phyloP scores from a whole-genome alignment of 2,888 invertebrate species.

The Sisyra terminalis region DNA sequence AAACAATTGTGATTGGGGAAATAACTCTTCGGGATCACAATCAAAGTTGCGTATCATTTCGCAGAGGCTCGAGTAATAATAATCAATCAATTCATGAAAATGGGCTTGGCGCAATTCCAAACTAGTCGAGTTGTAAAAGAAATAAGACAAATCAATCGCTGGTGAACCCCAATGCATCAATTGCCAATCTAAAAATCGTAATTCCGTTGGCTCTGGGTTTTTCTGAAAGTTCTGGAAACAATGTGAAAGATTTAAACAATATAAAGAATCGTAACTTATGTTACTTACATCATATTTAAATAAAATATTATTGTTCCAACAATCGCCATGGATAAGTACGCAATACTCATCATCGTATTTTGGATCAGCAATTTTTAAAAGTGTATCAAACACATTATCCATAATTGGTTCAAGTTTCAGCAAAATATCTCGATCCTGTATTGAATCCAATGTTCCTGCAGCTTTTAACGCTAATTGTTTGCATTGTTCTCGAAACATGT shows the following conservation, averaged over 20 bases:
- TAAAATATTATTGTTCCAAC: constrained; percentile 21
- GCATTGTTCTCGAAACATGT: neutral
- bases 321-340: constrained; percentile 18
- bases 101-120: constrained; percentile 17
- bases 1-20: constrained; percentile 17
- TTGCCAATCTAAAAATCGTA: constrained; percentile 19
- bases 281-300: constrained; percentile 18
- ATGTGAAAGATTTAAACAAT: neutral
- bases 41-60: constrained; percentile 15
- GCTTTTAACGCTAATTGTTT: neutral
- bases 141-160: constrained; percentile 20
- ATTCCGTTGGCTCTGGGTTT: constrained; percentile 14
- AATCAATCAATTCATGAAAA: constrained; percentile 17
- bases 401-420: neutral
- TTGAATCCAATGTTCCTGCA: neutral
- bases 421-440: neutral
- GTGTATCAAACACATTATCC: too few species aligned
- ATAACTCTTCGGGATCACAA: constrained; percentile 16
- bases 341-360: constrained; percentile 7
- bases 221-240: constrained; percentile 8
- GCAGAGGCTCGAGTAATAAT: constrained; percentile 19
- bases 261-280: too few species aligned
- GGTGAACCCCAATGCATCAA: constrained; percentile 16
- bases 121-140: constrained; percentile 19
- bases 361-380: neutral